Evolutionary conservation across 2,113 vertebrate species (phyloP).

Genomic region (Corynorhinus townsendii): DNA sequence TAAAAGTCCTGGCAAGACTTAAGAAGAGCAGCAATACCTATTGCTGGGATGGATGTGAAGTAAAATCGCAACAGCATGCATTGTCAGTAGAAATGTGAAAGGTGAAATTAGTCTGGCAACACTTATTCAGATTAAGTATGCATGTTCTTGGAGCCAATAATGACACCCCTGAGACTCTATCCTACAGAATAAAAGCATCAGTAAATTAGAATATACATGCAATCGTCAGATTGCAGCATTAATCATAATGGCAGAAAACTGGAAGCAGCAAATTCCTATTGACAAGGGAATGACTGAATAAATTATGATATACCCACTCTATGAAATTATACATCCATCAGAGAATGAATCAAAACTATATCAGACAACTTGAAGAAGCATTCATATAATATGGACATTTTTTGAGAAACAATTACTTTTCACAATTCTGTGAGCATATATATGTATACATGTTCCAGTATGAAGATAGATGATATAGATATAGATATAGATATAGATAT

Average conservation of each 20-base stretch:
- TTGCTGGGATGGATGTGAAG: neutral
- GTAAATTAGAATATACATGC: neutral
- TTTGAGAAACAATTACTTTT: neutral
- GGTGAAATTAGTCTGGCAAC: neutral
- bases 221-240: neutral
- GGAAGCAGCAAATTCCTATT: neutral
- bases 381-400: neutral
- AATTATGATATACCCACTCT: neutral
- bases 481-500: too few relatives aligned
- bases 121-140: neutral
- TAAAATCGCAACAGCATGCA: neutral
- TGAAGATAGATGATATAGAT: neutral
- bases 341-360: neutral
- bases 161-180: neutral
- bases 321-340: slow-evolving; percentile 5
- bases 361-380: neutral
- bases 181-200: neutral
- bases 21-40: neutral
- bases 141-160: neutral
- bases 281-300: neutral
- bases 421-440: neutral
- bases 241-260: neutral
- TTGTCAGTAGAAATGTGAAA: neutral
- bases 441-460: neutral
- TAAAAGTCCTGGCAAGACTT: neutral